Evolutionary conservation across 2,888 invertebrate species (phyloP).

Genomic region (Clistopyga incitator): DNA sequence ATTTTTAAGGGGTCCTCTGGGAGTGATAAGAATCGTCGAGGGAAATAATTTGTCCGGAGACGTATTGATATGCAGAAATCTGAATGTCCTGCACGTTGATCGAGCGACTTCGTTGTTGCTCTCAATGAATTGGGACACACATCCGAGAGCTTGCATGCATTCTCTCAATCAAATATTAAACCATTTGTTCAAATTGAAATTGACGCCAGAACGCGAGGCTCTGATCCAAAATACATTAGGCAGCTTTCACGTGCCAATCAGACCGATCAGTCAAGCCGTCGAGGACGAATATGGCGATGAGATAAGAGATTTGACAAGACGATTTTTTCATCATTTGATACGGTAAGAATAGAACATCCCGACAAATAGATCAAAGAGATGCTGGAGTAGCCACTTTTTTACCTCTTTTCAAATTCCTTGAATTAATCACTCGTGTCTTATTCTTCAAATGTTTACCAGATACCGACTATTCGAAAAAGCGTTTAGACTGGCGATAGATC

Average conservation of each 20-base stretch:
- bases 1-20: slow-evolving; percentile 86
- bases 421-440: background rate
- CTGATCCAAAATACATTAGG: slow-evolving; percentile 91
- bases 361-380: too few relatives aligned
- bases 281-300: slow-evolving; percentile 91
- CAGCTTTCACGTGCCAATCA: slow-evolving; percentile 90
- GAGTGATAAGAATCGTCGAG: slow-evolving; percentile 85
- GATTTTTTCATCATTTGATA: slow-evolving; percentile 94
- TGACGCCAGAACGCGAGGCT: slow-evolving; percentile 87
- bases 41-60: slow-evolving; percentile 86
- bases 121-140: slow-evolving; percentile 92
- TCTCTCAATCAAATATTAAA: slow-evolving; percentile 91
- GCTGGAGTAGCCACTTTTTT: too few relatives aligned
- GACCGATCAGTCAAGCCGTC: slow-evolving; percentile 88
- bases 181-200: slow-evolving; percentile 86
- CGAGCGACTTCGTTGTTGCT: slow-evolving; percentile 89
- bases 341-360: slow-evolving; percentile 85
- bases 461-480: slow-evolving; percentile 92
- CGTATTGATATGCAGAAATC: slow-evolving; percentile 88
- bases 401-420: background rate
- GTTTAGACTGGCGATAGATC: slow-evolving; percentile 93
- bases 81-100: slow-evolving; percentile 88
- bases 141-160: slow-evolving; percentile 90
- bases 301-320: slow-evolving; percentile 92
- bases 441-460: slow-evolving; percentile 81